Base-by-base conservation (phyloP, 2,113 vertebrate species). In the Epinephelus lanceolatus region DNA sequence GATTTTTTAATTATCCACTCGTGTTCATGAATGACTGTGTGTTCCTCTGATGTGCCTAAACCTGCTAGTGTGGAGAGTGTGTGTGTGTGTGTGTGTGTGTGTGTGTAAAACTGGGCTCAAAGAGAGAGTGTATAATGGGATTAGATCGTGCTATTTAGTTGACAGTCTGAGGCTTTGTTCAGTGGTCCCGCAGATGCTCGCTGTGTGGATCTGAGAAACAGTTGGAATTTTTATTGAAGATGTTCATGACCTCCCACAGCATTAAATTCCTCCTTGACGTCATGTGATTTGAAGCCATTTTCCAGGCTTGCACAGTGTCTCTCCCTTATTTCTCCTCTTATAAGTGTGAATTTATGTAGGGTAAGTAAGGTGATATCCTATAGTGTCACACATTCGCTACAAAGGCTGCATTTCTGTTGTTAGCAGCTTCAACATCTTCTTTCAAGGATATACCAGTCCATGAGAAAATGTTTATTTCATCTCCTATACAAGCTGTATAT, bases 101-200 rank as follows among this genome's bases (percentile, higher is more conserved):
- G 42, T 53, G 40, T 62, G 62, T 66, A 79, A 82, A 85, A 52
- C 75, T 0, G 4, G 73, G 79, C 74, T 86, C 77, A 85, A 83
- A 88, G 71, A 65, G 71, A 49, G 61, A 74, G 75, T 14, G 77
- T 57, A 76, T 86, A 81, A 91, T 89, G 66, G 87, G 88, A 92
- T 91, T 88, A 92, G 52, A 62, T 56, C 4, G 18, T 73, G 84
- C 76, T 66, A 19, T 88, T 90, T 71, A 63, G 72, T 61, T 86
- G 81, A 86, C 86, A 78, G 78, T 88, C 79, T 1, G 6, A 53
- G 71, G 76, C 83, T 89, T 86, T 91, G 81, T 86, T 84, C 72
- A 13, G 65, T 10, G 13, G 71, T 63, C 1, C 8, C 23, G 56
- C 85, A 88, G 75, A 88, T 62, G 61, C 75, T 80, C 37, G 3